Evolutionary conservation across 2,888 invertebrate species (phyloP), one percentile per base, ranked within the genome.

Genomic region (Nephrotoma guestfalica): DNA sequence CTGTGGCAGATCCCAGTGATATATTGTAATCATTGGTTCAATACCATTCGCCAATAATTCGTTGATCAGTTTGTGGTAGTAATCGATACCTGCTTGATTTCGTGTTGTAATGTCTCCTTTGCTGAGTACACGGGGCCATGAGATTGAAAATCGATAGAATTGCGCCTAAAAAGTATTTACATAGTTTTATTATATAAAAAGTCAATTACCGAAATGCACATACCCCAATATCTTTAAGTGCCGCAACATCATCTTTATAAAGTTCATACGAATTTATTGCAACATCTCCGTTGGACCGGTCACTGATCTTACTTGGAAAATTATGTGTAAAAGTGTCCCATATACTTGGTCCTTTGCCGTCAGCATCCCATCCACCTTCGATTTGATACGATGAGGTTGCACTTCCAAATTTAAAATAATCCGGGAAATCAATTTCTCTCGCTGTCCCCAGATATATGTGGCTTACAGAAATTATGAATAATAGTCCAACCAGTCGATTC

Each of bases 61-160:
- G 88, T 94, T 90, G 86, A 95, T 94, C 6, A 95, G 90, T 87
- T 93, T 92, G 88, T 94, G 94, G 90, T 96, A 96, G 89, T 95
- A 95, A 41, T 92, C 90, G 11, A 94, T 90, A 2, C 95, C 96
- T 0, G 91, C 92, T 88, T 92, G 89, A 89, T 94, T 96, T 13
- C 94, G 90, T 15, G 91, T 90, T 86, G 93, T 91, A 0, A 92
- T 88, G 86, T 92, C 92, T 57, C 94, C 94, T 40, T 92, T 93
- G 0, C 95, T 94, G 85, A 95, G 89, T 41, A 95, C 91, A 30
- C 95, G 91, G 0, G 94, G 90, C 95, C 95, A 95, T 0, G 94
- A 93, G 87, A 94, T 92, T 4, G 94, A 94, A 88, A 94, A 93
- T 83, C 94, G 91, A 89, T 94, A 93, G 6, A 40, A 47, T 6